These are phyloP conservation scores for Xylocampa areola DNA, from an alignment of 2,888 invertebrate species.

Conservation along the genomic window DNA sequence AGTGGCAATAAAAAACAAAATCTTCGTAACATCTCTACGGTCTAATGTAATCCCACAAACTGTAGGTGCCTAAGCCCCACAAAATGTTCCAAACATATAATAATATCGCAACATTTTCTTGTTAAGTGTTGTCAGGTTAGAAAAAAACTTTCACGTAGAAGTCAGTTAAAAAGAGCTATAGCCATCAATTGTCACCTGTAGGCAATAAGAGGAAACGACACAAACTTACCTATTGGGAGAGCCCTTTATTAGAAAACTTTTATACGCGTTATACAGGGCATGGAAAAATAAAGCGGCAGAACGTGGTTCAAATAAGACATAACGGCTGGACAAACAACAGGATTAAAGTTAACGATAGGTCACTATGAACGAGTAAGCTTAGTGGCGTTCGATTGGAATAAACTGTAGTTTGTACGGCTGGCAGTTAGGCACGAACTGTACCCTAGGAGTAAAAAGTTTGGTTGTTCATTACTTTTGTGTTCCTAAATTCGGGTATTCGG, in stretches of 20 bases:
- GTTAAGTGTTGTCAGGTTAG: conserved; percentile 60
- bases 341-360: conserved; percentile 59
- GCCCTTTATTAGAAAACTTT: conserved; percentile 89
- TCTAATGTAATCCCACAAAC: conserved; percentile 25
- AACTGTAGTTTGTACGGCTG: conserved; percentile 47
- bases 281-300: conserved; percentile 84
- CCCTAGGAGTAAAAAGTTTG: conserved; percentile 28
- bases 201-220: conserved; percentile 82
- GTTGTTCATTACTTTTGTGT: conserved; percentile 28
- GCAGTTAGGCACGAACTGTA: conserved; percentile 43
- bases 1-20: conserved; percentile 17
- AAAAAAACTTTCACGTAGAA: conserved; percentile 71
- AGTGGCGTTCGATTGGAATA: conserved; percentile 49
- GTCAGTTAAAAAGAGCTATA: conserved; percentile 84
- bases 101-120: conserved; percentile 56
- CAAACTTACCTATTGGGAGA: conserved; percentile 81
- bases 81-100: conserved; percentile 47
- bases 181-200: conserved; percentile 88
- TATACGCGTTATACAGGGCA: conserved; percentile 70
- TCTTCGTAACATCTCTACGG: conserved; percentile 2
- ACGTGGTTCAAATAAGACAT: conserved; percentile 87
- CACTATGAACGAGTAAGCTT: conserved; percentile 42
- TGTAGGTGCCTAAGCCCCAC: conserved; percentile 11
- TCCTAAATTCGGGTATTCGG: background rate
- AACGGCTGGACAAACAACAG: conserved; percentile 69